Percentiles rank a stretch among this genome's conserved stretches.
phyloP scores from a whole-genome alignment of 1,140 invertebrate genomes.

The Schlechtendalia chinensis region DNA sequence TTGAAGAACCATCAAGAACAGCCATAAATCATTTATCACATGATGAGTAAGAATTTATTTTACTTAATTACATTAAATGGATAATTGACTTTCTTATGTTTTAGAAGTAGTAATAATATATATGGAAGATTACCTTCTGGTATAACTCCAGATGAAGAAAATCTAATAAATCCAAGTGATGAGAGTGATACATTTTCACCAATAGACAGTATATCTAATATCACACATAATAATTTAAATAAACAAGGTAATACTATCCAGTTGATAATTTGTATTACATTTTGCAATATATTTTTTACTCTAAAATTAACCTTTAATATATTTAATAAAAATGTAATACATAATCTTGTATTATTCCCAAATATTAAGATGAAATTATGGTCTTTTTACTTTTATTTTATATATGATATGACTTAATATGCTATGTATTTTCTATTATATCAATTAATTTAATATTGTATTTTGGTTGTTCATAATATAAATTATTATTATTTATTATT shows the following conservation, averaged over 20 bases:
- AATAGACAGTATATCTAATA: conserved; percentile 56
- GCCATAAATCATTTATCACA: conserved; percentile 56
- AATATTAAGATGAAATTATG: too few relatives aligned
- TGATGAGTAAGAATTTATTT: conserved; percentile 55
- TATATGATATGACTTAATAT: too few relatives aligned
- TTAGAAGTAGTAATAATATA: conserved; percentile 42
- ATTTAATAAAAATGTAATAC: too few relatives aligned
- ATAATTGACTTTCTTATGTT: background rate
- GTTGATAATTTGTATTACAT: background rate
- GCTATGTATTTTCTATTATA: too few relatives aligned
- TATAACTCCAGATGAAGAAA: conserved; percentile 56
- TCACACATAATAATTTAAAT: conserved; percentile 12
- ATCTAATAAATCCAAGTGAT: conserved; percentile 63
- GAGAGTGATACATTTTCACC: conserved; percentile 71
- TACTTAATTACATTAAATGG: background rate
- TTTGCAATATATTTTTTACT: background rate
- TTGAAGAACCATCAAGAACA: conserved; percentile 69
- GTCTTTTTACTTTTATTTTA: too few relatives aligned
- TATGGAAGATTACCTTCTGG: conserved; percentile 56
- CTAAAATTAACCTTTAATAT: too few relatives aligned
- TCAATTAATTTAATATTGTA: too few relatives aligned
- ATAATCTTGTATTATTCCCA: too few relatives aligned
- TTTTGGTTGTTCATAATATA: too few relatives aligned
- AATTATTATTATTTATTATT: too few relatives aligned
- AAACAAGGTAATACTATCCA: conserved; percentile 8